A percentile compares a stretch with the other conserved stretches of the same genome.
Evolutionary conservation across 2,888 invertebrate genomes (phyloP).

Genomic region (Dinocampus coccinellae): DNA sequence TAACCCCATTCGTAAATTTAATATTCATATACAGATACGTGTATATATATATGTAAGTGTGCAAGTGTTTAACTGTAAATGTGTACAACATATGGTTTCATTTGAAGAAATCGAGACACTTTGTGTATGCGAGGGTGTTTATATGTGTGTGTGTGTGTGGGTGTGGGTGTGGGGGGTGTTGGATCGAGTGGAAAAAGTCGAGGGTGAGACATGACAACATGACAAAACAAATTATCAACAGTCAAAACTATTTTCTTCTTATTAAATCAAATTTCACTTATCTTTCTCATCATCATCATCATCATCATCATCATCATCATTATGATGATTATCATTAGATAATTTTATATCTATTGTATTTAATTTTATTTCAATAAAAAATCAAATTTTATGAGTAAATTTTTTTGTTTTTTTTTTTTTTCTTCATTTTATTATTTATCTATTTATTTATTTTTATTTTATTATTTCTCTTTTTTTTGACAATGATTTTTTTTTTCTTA

Average conservation of each 20-base stretch:
- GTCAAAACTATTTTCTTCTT: slow-evolving; percentile 32
- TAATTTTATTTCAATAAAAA: too few species aligned
- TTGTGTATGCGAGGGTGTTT: too few species aligned
- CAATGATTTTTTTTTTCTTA: background rate
- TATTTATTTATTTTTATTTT: too few species aligned
- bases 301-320: background rate
- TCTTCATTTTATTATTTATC: too few species aligned
- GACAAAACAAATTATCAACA: slow-evolving; percentile 38
- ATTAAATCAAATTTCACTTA: slow-evolving; percentile 28
- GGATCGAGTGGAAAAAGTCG: slow-evolving; percentile 42
- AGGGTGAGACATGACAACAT: slow-evolving; percentile 38
- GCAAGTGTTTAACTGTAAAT: slow-evolving; percentile 36
- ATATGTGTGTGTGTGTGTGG: background rate
- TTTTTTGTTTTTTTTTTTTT: too few species aligned
- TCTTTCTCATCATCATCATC: background rate
- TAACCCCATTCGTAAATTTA: slow-evolving; percentile 54
- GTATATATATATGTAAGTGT: slow-evolving; percentile 26
- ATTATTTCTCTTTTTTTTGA: too few species aligned
- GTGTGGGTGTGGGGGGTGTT: slow-evolving; percentile 14
- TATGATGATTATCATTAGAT: too few species aligned
- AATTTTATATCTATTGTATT: background rate
- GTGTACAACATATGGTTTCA: slow-evolving; percentile 44
- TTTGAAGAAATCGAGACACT: slow-evolving; percentile 29
- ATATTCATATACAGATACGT: slow-evolving; percentile 22
- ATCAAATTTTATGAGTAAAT: too few species aligned